A percentile compares a stretch with the other conserved stretches of the same genome.
Conservation (phyloP, 2,797 vertebrate genomes). For the Leontocebus nigricollis region DNA sequence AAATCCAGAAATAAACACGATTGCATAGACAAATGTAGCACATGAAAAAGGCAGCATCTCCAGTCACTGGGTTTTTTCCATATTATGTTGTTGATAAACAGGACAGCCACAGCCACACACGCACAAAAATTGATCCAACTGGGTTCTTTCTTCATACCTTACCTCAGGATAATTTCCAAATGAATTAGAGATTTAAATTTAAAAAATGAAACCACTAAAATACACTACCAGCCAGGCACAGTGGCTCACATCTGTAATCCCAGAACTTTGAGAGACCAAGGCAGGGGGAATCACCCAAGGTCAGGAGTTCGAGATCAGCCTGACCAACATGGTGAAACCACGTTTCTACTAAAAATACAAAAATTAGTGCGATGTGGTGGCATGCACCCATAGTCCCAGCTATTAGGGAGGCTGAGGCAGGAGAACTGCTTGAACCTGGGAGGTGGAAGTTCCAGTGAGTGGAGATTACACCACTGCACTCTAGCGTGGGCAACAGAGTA, state of each 20-base stretch:
- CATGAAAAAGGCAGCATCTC: not conserved
- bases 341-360: too few species aligned
- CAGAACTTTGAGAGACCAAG: too few species aligned
- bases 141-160: not conserved
- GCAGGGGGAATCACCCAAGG: too few species aligned
- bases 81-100: not conserved
- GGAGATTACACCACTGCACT: not conserved
- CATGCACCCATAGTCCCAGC: too few species aligned
- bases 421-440: too few species aligned
- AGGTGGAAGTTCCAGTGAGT: too few species aligned
- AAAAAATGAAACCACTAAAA: not conserved
- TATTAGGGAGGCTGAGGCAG: too few species aligned
- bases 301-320: too few species aligned
- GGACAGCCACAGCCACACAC: not conserved
- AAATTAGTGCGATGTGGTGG: too few species aligned
- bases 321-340: too few species aligned
- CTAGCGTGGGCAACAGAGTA: not conserved
- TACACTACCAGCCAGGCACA: not conserved
- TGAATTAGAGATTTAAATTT: not conserved
- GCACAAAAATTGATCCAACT: not conserved
- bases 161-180: not conserved
- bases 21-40: not conserved
- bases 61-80: not conserved
- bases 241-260: not conserved
- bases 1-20: not conserved